Evolutionary conservation across 1,140 invertebrate species (phyloP).

Genomic region (Chironomus striatipennis): DNA sequence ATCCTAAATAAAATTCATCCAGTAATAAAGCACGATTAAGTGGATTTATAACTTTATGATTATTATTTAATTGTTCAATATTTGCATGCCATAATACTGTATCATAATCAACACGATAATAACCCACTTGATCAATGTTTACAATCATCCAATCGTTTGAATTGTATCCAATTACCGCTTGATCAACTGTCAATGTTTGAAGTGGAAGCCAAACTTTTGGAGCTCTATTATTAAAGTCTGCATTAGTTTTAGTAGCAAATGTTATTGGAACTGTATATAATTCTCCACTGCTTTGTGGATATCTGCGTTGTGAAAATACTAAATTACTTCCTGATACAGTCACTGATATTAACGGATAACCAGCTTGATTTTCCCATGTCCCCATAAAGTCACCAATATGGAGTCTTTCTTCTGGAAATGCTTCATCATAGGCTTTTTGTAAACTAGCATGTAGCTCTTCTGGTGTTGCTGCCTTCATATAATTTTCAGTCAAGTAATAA

Average conservation of each 20-base stretch:
- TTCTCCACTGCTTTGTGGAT: neutral
- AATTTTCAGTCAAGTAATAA: neutral
- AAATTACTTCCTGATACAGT: neutral
- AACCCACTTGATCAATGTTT: constrained; percentile 34
- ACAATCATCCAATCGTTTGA: constrained; percentile 29
- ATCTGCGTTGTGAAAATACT: neutral
- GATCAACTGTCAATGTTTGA: constrained; percentile 1
- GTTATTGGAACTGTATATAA: constrained; percentile 45
- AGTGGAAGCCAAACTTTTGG: constrained; percentile 28
- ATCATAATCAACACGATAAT: constrained; percentile 58
- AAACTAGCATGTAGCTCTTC: constrained; percentile 43
- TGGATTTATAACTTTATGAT: constrained; percentile 43
- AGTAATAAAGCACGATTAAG: constrained; percentile 53
- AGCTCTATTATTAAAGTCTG: constrained; percentile 38
- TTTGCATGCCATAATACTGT: constrained; percentile 43
- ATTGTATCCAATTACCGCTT: constrained; percentile 31
- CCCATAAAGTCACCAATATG: constrained; percentile 46
- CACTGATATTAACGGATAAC: constrained; percentile 47
- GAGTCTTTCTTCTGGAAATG: constrained; percentile 1
- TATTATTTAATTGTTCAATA: constrained; percentile 39
- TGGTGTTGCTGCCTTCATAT: constrained; percentile 30
- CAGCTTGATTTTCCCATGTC: constrained; percentile 50
- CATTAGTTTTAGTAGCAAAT: constrained; percentile 37
- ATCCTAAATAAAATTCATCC: constrained; percentile 38
- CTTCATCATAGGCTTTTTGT: constrained; percentile 40